Conservation (phyloP, 2,888 invertebrate species). For the Auanema sp. region DNA sequence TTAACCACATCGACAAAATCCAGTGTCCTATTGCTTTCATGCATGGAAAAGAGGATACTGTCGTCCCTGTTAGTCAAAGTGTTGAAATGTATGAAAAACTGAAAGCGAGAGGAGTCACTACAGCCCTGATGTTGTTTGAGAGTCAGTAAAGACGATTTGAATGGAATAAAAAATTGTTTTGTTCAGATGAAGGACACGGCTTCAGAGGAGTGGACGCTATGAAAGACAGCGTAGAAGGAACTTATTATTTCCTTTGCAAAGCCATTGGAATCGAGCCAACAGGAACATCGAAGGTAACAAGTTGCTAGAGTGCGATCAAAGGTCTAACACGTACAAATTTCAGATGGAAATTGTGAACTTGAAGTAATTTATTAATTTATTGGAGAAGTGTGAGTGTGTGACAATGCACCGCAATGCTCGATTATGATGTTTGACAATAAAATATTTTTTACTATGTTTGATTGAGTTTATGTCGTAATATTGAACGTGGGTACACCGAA, state of each 20-base stretch:
- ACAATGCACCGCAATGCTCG: too few relatives aligned
- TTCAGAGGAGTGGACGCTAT: slow-evolving; percentile 66
- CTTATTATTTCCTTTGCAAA: slow-evolving; percentile 65
- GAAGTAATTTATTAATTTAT: too few relatives aligned
- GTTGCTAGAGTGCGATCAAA: background rate
- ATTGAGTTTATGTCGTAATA: too few relatives aligned
- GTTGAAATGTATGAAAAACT: slow-evolving; percentile 65
- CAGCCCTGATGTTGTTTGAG: slow-evolving; percentile 65
- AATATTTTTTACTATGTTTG: too few relatives aligned
- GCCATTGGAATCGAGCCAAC: slow-evolving; percentile 48
- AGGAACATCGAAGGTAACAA: slow-evolving; percentile 10
- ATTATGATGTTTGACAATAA: too few relatives aligned
- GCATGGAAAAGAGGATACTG: slow-evolving; percentile 66
- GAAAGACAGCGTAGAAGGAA: slow-evolving; percentile 65
- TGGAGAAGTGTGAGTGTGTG: too few relatives aligned
- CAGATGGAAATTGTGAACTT: too few relatives aligned
- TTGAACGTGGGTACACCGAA: too few relatives aligned
- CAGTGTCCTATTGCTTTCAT: slow-evolving; percentile 66
- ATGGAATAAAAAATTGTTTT: background rate
- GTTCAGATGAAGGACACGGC: slow-evolving; percentile 67
- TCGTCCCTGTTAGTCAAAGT: slow-evolving; percentile 65
- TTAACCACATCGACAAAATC: slow-evolving; percentile 64
- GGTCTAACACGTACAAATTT: too few relatives aligned
- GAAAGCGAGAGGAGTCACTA: slow-evolving; percentile 64
- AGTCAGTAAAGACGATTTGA: slow-evolving; percentile 49